Conservation (phyloP, 2,797 vertebrate species). For the Cossypha caffra region DNA sequence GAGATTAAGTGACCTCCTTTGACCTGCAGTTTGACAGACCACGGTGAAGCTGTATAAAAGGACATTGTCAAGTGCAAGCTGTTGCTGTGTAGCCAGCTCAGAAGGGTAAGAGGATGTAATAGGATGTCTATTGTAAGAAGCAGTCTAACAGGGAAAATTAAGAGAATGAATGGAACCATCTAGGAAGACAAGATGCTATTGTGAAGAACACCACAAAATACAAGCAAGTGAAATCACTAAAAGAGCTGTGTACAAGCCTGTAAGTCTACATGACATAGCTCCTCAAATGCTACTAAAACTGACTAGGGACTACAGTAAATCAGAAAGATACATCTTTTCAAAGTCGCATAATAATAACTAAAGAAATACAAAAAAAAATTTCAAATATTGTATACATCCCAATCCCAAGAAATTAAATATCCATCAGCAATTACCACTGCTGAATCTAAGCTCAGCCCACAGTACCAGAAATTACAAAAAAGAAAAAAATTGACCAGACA, state of each 20-base stretch:
- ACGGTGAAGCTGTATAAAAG: background rate
- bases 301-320: background rate
- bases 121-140: background rate
- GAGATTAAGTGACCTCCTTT: background rate
- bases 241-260: background rate
- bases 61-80: background rate
- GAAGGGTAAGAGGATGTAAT: background rate
- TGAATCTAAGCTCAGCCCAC: background rate
- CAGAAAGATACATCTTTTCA: background rate
- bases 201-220: background rate
- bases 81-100: rapidly evolving
- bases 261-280: background rate
- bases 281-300: background rate
- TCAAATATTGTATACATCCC: background rate
- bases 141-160: background rate
- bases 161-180: background rate
- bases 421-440: background rate
- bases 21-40: background rate
- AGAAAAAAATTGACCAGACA: background rate
- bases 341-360: background rate
- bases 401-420: background rate
- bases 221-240: background rate
- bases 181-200: background rate
- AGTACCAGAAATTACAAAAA: background rate
- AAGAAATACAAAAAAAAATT: background rate